A percentile compares a stretch with the other conserved stretches of the same genome.
These are phyloP conservation scores for Phyllostomus hastatus DNA, from an alignment of 2,113 vertebrate genomes.

Conservation along the genomic window DNA sequence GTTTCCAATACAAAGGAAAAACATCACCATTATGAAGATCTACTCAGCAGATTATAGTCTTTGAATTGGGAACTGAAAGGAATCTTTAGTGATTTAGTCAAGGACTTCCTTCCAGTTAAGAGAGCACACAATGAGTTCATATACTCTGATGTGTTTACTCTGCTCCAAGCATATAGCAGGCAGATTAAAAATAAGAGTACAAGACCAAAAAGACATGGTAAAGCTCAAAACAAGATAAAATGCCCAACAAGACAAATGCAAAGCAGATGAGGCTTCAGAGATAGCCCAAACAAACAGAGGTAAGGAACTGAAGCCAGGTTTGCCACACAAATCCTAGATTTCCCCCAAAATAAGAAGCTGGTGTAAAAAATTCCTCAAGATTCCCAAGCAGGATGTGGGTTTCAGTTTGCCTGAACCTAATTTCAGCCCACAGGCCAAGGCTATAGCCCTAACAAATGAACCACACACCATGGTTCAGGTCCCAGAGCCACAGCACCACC, in stretches of 20 bases:
- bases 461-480: background rate
- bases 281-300: background rate
- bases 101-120: constrained; percentile 14
- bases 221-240: constrained; percentile 7
- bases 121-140: background rate
- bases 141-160: background rate
- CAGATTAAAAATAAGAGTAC: background rate
- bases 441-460: background rate
- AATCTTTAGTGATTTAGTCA: background rate
- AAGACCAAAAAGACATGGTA: background rate
- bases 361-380: background rate
- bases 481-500: background rate
- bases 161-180: background rate
- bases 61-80: background rate
- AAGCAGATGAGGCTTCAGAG: background rate
- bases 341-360: background rate
- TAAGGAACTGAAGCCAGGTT: background rate
- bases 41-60: background rate
- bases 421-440: background rate
- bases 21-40: background rate
- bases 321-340: background rate
- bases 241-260: background rate
- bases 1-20: background rate
- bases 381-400: fast-evolving
- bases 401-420: background rate